Percentiles rank a stretch among this genome's conserved stretches.
Evolutionary conservation across 1,140 invertebrate species (phyloP).

Genomic region (Magallana angulata): DNA sequence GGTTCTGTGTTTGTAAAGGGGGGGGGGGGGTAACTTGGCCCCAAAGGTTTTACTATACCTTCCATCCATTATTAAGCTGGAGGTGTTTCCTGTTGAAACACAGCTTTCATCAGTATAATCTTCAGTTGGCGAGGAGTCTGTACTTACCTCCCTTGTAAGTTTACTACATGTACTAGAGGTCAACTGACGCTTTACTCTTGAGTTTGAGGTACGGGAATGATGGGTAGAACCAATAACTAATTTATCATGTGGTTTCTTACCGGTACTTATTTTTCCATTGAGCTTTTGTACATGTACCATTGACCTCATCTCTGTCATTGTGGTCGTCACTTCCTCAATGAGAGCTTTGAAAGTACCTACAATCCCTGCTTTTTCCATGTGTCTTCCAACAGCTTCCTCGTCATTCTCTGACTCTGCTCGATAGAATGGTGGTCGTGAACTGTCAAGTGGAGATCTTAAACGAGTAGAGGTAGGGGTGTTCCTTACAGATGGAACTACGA

Average conservation of each 20-base stretch:
- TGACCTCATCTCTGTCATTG: background rate
- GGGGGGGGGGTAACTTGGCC: constrained; percentile 54
- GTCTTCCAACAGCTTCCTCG: background rate
- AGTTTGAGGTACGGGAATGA: background rate
- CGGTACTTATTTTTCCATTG: background rate
- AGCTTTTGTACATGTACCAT: background rate
- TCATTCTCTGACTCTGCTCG: background rate
- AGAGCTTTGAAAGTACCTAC: constrained; percentile 14
- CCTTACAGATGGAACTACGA: too few species aligned
- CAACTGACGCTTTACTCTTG: background rate
- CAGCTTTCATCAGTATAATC: background rate
- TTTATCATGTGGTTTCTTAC: background rate
- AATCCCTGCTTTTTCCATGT: background rate
- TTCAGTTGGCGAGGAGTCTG: background rate
- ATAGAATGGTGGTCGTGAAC: background rate
- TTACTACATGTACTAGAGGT: background rate
- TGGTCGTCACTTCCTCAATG: background rate
- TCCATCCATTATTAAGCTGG: too few species aligned
- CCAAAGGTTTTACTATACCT: too few species aligned
- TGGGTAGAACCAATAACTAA: background rate
- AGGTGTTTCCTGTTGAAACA: background rate
- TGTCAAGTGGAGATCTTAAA: background rate
- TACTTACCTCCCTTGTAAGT: background rate
- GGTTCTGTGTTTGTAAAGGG: constrained; percentile 47
- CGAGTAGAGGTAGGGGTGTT: background rate